Evolutionary conservation across 2,888 invertebrate species (phyloP), one percentile per base, ranked within the genome.

Genomic region (Arrhopalites spinosus): DNA sequence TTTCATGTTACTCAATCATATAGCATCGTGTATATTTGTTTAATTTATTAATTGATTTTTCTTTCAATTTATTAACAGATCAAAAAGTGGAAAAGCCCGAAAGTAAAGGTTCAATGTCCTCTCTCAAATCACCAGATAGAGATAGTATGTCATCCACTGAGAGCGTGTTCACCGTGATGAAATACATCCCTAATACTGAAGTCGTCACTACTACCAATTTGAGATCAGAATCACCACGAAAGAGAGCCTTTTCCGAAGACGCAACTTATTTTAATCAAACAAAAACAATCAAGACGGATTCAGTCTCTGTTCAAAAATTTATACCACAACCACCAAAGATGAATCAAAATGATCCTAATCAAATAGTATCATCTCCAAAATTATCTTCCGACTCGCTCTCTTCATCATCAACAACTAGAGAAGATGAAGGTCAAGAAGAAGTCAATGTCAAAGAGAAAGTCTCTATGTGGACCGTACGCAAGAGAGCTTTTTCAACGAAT

Each of bases 401-500:
- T 11, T 30, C 53, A 8, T 17, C 69, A n/a, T n/a, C n/a, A n/a
- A n/a, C n/a, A n/a, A n/a, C n/a, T 5, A 15, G 20, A 27, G 17
- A 77, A 72, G 20, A 67, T 69, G 50, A 77, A 23, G 74, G 77
- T 17, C 75, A 77, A 50, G 84, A 84, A 30, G 84, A 84, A 72
- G 81, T 85, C 7, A 85, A 84, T 77, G 84, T 85, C 5, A 82
- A 82, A 59, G 84, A 84, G 70, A 81, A 84, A 45, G 84, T 84
- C 15, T 83, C 77, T 23, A 13, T 47, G 17, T 64, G 73, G 63
- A 56, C 69, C 13, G 66, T 53, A 7, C 25, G 56, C 20, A 75
- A 74, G 25, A 36, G 67, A 36, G 74, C 74, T 29, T 66, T 74
- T 7, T 74, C 74, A 15, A 66, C 66, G 17, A 63, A 30, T 29